These are phyloP conservation scores for Holothuria glaberrima DNA, from an alignment of 35 echinoderm and acorn worm genomes.

Conservation along the genomic window DNA sequence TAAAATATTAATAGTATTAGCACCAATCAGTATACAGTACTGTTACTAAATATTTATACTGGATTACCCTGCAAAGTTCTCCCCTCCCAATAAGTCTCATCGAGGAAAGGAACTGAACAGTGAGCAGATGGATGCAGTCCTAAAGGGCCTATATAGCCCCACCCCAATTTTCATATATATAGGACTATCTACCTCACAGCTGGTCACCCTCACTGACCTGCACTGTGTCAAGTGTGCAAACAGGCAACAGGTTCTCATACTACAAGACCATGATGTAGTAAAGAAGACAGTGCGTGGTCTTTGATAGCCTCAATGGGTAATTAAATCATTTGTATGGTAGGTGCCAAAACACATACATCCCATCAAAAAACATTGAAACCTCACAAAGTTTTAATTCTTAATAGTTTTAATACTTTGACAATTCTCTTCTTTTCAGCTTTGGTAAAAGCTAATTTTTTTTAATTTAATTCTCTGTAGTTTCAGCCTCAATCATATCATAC, in stretches of 20 bases:
- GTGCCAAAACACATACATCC: no score
- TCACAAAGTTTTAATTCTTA: no score
- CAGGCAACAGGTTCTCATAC: conserved; percentile 18
- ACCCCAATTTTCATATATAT: not conserved
- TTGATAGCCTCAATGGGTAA: no score
- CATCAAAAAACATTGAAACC: no score
- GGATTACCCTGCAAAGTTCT: not conserved
- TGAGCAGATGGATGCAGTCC: conserved; percentile 1
- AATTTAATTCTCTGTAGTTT: no score
- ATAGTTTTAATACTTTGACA: no score
- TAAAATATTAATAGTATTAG: conserved; percentile 8
- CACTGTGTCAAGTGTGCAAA: not conserved
- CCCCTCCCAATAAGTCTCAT: conserved; percentile 18
- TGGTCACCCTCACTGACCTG: conserved; percentile 3
- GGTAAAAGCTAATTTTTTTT: no score
- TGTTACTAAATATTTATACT: conserved; percentile 10
- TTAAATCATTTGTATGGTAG: no score
- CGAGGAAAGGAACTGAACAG: not conserved
- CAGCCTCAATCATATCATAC: no score
- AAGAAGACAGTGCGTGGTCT: no score
- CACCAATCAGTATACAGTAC: conserved; percentile 6
- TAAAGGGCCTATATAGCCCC: not conserved
- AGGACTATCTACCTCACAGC: not conserved
- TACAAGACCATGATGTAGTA: not conserved
- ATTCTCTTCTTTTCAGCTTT: no score